Base-by-base conservation (phyloP, 2,888 invertebrate species). In the Sisyra terminalis region DNA sequence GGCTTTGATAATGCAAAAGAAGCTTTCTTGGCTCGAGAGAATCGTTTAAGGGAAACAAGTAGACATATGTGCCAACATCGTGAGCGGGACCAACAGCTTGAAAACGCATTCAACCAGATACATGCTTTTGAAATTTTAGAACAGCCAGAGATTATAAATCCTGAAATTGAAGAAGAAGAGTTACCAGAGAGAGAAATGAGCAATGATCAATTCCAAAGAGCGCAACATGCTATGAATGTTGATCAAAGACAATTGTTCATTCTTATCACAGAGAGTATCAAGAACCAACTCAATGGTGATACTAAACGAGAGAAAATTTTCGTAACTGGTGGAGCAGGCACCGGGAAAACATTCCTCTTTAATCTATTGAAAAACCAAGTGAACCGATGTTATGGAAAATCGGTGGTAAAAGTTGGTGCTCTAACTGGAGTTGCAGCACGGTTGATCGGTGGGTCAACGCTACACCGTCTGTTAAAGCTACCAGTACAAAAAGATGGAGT, bases 341-440 rank as follows among this genome's bases (percentile, higher is more conserved):
- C 29, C 8, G 39, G 39, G n/a, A 39, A 39, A 39, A 39, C 39
- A 3, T 39, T 39, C 11, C 29, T 39, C 3, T 39, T 39, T 13
- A 39, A 39, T 15, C n/a, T 39, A n/a, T 39, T 39, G n/a, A 39
- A 39, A 39, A 39, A 51, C 29, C 48, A 50, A 51, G 42, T 50
- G 32, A 50, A 48, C 35, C 38, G 50, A 42, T 51, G 50, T 41
- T 52, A 50, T 46, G 47, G 46, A 40, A 48, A 52, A 7, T n/a
- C 14, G 14, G 47, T 44, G 8, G 50, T 51, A 3, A 50, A 49
- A 46, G 44, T 51, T 16, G 47, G 49, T 41, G 50, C 55, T 31
- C 46, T 52, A 2, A 55, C 53, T 34, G 55, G 53, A 9, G 56
- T 56, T 32, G 55, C 55, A 45, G 54, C 55, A 6, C 41, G 50